phyloP scores from a whole-genome alignment of 1,140 invertebrate species.

The Drosophila sulfurigaster region DNA sequence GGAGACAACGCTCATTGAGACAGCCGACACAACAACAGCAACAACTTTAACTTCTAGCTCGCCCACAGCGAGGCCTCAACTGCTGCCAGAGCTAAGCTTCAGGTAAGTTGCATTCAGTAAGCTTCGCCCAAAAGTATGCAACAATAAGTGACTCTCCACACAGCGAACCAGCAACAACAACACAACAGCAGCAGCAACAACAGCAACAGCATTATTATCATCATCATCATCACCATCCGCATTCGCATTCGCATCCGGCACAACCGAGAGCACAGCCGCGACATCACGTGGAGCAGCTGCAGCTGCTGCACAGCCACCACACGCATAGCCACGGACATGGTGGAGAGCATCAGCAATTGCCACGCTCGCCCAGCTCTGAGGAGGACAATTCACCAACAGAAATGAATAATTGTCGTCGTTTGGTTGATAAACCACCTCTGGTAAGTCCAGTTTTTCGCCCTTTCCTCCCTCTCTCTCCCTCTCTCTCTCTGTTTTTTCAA shows the following conservation, averaged over 20 bases:
- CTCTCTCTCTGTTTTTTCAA: background rate
- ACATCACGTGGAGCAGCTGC: slow-evolving; percentile 71
- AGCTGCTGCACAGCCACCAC: slow-evolving; percentile 70
- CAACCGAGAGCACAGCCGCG: slow-evolving; percentile 47
- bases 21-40: slow-evolving; percentile 31
- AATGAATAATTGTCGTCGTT: slow-evolving; percentile 92
- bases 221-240: slow-evolving; percentile 60
- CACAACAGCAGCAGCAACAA: slow-evolving; percentile 42
- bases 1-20: slow-evolving; percentile 71
- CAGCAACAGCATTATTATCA: slow-evolving; percentile 56
- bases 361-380: slow-evolving; percentile 91
- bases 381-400: slow-evolving; percentile 95
- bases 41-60: background rate
- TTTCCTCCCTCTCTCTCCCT: background rate
- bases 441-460: slow-evolving; percentile 85
- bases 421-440: slow-evolving; percentile 92
- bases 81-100: slow-evolving; percentile 44
- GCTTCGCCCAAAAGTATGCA: slow-evolving; percentile 1
- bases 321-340: slow-evolving; percentile 50
- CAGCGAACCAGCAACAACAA: slow-evolving; percentile 37
- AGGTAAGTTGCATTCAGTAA: slow-evolving; percentile 40
- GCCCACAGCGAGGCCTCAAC: slow-evolving; percentile 11
- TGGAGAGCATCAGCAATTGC: slow-evolving; percentile 79
- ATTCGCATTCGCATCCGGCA: slow-evolving; percentile 41
- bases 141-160: slow-evolving; percentile 2